Evolutionary conservation across 53 echinoderm and acorn worm species (phyloP), one percentile per base, ranked within the genome.

Genomic region (Henricia sp.): DNA sequence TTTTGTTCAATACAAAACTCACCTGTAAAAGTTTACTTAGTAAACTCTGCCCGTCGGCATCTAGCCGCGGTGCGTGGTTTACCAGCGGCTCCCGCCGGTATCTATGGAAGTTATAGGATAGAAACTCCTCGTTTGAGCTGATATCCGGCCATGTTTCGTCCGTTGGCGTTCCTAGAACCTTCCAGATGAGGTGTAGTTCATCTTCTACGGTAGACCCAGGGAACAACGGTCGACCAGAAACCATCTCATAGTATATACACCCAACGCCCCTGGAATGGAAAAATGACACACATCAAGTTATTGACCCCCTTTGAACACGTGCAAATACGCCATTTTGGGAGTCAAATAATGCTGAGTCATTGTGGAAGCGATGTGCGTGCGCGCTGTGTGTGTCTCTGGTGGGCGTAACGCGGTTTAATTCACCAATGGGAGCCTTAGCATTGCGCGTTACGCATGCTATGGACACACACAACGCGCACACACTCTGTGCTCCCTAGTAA

Each of bases 241-340:
- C 94, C 97, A 94, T 97, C 90, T 97, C 97, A 42, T 94, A 97
- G 70, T 90, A 97, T 90, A 97, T 97, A 90, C 97, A 97, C 50
- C 97, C 97, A 34, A 97, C 97, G 55, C 97, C 97, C 97, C 96
- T 94, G 84, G n/a, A n/a, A n/a, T n/a, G n/a, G n/a, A n/a, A n/a
- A n/a, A n/a, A n/a, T n/a, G n/a, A n/a, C n/a, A n/a, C n/a, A n/a
- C n/a, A n/a, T n/a, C n/a, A n/a, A n/a, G n/a, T n/a, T n/a, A n/a
- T n/a, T n/a, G n/a, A n/a, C n/a, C n/a, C n/a, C n/a, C n/a, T n/a
- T n/a, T n/a, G n/a, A n/a, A n/a, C n/a, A n/a, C n/a, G n/a, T n/a
- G n/a, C n/a, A n/a, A n/a, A n/a, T n/a, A n/a, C n/a, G n/a, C n/a
- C n/a, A n/a, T n/a, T n/a, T n/a, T n/a, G n/a, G n/a, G n/a, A n/a